phyloP scores from a whole-genome alignment of 2,888 invertebrate species.

The Sipha maydis region DNA sequence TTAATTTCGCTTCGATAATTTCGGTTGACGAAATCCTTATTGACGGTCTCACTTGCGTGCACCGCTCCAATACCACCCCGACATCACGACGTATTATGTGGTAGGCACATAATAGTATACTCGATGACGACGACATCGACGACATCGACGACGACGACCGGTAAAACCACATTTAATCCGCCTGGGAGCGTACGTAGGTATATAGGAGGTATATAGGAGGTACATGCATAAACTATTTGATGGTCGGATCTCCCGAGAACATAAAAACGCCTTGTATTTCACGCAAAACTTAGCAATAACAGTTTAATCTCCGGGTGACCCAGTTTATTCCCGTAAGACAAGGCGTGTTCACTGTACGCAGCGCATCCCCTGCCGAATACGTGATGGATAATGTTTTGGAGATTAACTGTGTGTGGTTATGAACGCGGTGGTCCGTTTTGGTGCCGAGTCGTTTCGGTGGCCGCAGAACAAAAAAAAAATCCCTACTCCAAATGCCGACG shows the following conservation, averaged over 20 bases:
- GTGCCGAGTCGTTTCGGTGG: background rate
- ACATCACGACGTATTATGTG: background rate
- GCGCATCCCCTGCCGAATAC: background rate
- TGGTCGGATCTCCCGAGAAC: conserved; percentile 3
- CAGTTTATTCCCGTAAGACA: conserved; percentile 7
- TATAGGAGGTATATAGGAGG: background rate
- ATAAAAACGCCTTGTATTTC: conserved; percentile 23
- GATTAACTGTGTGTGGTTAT: background rate
- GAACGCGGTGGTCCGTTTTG: background rate
- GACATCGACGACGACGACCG: background rate
- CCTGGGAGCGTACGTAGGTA: too few relatives aligned
- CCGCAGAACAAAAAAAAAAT: background rate
- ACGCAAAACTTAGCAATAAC: conserved; percentile 23
- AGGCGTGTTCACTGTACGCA: background rate
- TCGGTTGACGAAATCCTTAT: too few relatives aligned
- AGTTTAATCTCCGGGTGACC: conserved; percentile 40
- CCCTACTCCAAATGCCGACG: too few relatives aligned
- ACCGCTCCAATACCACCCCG: too few relatives aligned
- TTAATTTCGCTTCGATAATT: too few relatives aligned
- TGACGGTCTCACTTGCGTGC: too few relatives aligned
- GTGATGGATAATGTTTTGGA: background rate
- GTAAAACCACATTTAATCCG: background rate
- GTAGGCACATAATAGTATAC: background rate
- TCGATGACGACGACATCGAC: background rate
- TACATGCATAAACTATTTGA: conserved; percentile 10